Evolutionary conservation across 2,888 invertebrate species (phyloP).

Genomic region (Lochmaea crataegi): DNA sequence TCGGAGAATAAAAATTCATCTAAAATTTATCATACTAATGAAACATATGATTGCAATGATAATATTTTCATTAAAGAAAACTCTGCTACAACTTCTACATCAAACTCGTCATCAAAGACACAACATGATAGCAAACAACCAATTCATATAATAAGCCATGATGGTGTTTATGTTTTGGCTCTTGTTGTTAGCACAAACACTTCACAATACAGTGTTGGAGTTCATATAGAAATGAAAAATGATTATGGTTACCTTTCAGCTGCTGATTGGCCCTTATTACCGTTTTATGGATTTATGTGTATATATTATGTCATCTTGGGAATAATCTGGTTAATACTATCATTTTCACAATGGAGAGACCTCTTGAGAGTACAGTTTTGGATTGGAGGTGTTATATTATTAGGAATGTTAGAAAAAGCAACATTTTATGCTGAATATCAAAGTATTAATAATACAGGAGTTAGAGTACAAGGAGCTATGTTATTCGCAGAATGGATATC

Average conservation of each 20-base stretch:
- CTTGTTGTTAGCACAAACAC: constrained; percentile 66
- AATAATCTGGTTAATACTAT: constrained; percentile 83
- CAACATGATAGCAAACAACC: constrained; percentile 54
- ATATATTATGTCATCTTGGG: constrained; percentile 86
- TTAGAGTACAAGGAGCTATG: constrained; percentile 76
- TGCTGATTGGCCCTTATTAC: constrained; percentile 87
- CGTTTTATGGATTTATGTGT: constrained; percentile 93
- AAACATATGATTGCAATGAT: constrained; percentile 58
- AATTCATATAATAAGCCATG: constrained; percentile 71
- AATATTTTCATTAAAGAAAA: constrained; percentile 59
- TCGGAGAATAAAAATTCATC: constrained; percentile 41
- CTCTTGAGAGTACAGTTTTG: constrained; percentile 93
- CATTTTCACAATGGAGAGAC: constrained; percentile 90
- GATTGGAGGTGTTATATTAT: constrained; percentile 91
- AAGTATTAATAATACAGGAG: constrained; percentile 77
- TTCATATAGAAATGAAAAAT: constrained; percentile 79
- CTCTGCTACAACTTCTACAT: constrained; percentile 54
- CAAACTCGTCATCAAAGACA: constrained; percentile 42
- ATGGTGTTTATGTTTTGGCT: constrained; percentile 79
- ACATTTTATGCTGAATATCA: constrained; percentile 92
- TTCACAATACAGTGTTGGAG: constrained; percentile 68
- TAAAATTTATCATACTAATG: constrained; percentile 46
- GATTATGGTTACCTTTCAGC: constrained; percentile 88
- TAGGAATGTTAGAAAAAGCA: constrained; percentile 89
- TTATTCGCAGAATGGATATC: constrained; percentile 92